These are phyloP conservation scores for Subanguina moxae DNA, from an alignment of 1,140 invertebrate genomes.

Conservation along the genomic window DNA sequence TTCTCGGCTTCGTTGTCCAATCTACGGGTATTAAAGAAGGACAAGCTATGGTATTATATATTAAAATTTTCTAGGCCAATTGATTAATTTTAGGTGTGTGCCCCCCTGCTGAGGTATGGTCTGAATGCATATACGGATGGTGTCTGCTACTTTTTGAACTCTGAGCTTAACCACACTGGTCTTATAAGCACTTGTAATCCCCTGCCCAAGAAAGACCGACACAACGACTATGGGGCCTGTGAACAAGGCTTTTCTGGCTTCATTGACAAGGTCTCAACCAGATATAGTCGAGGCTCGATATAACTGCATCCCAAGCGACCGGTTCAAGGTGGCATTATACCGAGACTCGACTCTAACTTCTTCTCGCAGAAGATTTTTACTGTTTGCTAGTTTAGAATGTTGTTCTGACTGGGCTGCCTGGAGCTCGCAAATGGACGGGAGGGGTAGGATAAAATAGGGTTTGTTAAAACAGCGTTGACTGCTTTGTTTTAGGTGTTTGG, in stretches of 20 bases:
- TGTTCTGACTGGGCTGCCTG: slow-evolving; percentile 54
- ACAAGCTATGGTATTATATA: slow-evolving; percentile 29
- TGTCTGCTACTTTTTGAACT: slow-evolving; percentile 43
- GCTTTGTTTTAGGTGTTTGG: slow-evolving; percentile 25
- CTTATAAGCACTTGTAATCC: slow-evolving; percentile 40
- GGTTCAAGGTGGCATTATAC: no score
- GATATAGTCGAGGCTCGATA: background rate
- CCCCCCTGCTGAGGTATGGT: slow-evolving; percentile 41
- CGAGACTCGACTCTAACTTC: no score
- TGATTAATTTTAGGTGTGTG: slow-evolving; percentile 51
- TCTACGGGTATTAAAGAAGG: slow-evolving; percentile 38
- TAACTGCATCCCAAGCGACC: no score
- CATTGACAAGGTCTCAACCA: slow-evolving; percentile 52
- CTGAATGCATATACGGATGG: slow-evolving; percentile 48
- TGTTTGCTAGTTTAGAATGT: no score
- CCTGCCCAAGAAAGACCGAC: slow-evolving; percentile 50
- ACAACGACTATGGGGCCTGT: slow-evolving; percentile 58
- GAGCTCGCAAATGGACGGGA: slow-evolving; percentile 57
- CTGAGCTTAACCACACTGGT: slow-evolving; percentile 37
- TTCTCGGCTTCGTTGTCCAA: slow-evolving; percentile 45
- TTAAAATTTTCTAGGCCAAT: no score
- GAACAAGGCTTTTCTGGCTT: slow-evolving; percentile 55
- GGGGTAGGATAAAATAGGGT: slow-evolving; percentile 32
- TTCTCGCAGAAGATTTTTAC: no score
- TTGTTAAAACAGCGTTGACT: background rate